Evolutionary conservation across 2,113 vertebrate species (phyloP).

Genomic region (Lamprotornis superbus): DNA sequence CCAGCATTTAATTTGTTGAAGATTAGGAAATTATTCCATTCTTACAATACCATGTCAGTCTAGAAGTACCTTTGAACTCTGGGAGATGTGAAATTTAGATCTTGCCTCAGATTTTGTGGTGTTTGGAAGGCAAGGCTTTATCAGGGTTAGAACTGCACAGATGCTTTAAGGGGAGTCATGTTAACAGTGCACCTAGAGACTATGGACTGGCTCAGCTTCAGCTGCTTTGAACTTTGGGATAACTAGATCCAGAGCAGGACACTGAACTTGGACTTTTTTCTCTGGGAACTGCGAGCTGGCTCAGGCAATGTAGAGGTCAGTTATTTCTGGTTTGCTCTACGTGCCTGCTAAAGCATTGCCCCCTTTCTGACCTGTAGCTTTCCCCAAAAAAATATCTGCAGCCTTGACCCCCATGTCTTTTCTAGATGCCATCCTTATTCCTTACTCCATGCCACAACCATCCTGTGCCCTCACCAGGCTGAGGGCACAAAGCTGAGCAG

Average conservation of each 20-base stretch:
- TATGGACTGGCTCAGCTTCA: not conserved
- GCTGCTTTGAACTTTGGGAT: not conserved
- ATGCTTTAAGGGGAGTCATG: not conserved
- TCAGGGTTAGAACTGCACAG: not conserved
- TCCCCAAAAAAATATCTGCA: not conserved
- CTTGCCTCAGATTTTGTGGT: not conserved
- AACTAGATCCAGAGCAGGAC: not conserved
- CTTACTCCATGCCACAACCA: not conserved
- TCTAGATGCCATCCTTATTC: not conserved
- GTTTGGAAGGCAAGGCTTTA: not conserved
- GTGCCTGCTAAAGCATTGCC: not conserved
- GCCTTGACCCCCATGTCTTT: not conserved
- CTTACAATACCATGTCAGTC: not conserved
- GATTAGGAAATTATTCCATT: constrained; percentile 42
- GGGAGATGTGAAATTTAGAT: constrained; percentile 1
- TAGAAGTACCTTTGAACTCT: constrained; percentile 15
- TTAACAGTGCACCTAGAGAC: not conserved
- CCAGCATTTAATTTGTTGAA: constrained; percentile 56
- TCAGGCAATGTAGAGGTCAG: not conserved
- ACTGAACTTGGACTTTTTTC: not conserved
- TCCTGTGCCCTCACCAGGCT: not conserved
- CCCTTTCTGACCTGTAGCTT: not conserved
- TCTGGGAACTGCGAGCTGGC: not conserved
- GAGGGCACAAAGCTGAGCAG: not conserved
- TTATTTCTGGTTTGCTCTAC: not conserved